These are phyloP conservation scores for Protodeltote pygarga DNA, from an alignment of 2,888 invertebrate species.

Conservation along the genomic window DNA sequence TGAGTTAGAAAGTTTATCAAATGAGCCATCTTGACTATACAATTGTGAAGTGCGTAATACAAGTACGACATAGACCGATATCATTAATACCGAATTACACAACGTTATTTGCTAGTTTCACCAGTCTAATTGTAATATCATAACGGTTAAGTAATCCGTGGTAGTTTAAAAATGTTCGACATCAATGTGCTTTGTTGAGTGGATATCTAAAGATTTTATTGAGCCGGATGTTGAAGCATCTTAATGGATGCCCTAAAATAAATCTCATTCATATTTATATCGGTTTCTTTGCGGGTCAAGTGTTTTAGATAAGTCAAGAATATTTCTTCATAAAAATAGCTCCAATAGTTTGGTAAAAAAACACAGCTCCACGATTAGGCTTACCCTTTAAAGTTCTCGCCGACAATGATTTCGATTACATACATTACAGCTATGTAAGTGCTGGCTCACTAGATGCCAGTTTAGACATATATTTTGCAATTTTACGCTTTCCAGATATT, in stretches of 20 bases:
- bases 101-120: constrained; percentile 25
- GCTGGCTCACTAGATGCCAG: constrained; percentile 56
- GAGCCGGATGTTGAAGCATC: constrained; percentile 37
- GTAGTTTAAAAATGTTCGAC: constrained; percentile 31
- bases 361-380: constrained; percentile 7
- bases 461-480: constrained; percentile 62
- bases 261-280: constrained; percentile 45
- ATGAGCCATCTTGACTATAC: constrained; percentile 39
- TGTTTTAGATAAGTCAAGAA: constrained; percentile 37
- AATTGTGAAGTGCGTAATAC: constrained; percentile 25
- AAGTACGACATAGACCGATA: constrained; percentile 15
- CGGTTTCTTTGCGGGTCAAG: constrained; percentile 57
- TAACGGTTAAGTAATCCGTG: constrained; percentile 19
- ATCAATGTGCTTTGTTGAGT: constrained; percentile 53
- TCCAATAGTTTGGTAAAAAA: constrained; percentile 8
- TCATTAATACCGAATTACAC: constrained; percentile 28
- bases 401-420: constrained; percentile 47
- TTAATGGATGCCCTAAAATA: constrained; percentile 55
- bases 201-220: constrained; percentile 41
- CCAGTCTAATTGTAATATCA: constrained; percentile 22
- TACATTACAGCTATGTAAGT: constrained; percentile 44
- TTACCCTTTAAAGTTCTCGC: constrained; percentile 28
- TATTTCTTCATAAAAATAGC: constrained; percentile 12
- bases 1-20: constrained; percentile 53
- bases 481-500: constrained; percentile 69